phyloP scores from a whole-genome alignment of 2,797 vertebrate genomes.

The Rousettus madagascariensis region DNA sequence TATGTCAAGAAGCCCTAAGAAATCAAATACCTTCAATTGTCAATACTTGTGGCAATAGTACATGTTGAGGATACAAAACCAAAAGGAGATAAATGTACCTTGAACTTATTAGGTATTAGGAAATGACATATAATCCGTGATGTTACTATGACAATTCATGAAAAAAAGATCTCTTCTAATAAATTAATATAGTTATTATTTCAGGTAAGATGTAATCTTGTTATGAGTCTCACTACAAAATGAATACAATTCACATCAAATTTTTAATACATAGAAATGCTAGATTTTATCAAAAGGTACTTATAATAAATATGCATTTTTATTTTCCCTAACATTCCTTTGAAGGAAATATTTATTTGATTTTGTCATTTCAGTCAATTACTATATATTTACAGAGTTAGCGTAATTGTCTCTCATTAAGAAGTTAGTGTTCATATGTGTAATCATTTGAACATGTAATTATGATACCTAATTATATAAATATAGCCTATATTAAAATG shows the following conservation, averaged over 20 bases:
- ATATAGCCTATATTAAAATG: constrained; percentile 72
- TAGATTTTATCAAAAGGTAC: neutral
- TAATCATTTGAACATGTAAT: constrained; percentile 83
- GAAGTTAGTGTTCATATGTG: constrained; percentile 80
- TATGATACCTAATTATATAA: constrained; percentile 77
- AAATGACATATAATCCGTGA: neutral
- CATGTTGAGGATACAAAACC: neutral
- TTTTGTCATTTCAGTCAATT: constrained; percentile 75
- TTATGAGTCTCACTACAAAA: neutral
- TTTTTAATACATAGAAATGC: neutral
- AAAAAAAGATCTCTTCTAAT: neutral
- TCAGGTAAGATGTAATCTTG: neutral
- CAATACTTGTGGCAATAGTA: neutral
- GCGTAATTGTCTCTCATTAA: constrained; percentile 78
- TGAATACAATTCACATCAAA: neutral
- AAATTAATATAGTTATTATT: neutral
- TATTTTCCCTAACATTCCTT: constrained; percentile 17
- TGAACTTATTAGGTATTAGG: neutral
- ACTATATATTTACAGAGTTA: constrained; percentile 73
- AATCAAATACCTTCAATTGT: neutral
- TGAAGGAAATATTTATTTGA: constrained; percentile 53
- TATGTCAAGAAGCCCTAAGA: neutral
- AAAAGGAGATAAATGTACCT: neutral
- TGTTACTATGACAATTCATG: neutral
- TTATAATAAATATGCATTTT: neutral